Conservation (phyloP, 2,888 invertebrate species). For the Siphonodentalium dalli region DNA sequence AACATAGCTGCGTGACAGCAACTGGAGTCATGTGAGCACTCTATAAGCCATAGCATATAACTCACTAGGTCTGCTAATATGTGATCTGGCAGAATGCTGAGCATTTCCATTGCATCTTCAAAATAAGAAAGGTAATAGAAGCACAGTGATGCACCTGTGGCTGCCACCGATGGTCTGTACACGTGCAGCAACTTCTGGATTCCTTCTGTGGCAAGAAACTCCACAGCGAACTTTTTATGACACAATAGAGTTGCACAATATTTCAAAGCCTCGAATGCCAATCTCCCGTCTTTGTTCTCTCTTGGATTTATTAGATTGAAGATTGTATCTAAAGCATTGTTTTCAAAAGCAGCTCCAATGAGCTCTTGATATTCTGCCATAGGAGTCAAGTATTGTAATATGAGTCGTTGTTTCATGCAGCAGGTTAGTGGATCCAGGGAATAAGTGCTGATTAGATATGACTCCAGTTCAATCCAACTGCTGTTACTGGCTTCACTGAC, state of each 20-base stretch:
- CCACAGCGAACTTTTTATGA: slow-evolving; percentile 97
- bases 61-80: slow-evolving; percentile 81
- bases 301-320: slow-evolving; percentile 88
- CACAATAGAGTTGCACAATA: slow-evolving; percentile 93
- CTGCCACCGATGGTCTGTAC: slow-evolving; percentile 91
- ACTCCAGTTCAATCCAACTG: slow-evolving; percentile 90
- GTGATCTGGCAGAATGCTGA: slow-evolving; percentile 75
- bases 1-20: slow-evolving; percentile 98
- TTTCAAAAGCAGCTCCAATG: slow-evolving; percentile 90
- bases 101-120: slow-evolving; percentile 96
- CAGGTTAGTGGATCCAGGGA: slow-evolving; percentile 88
- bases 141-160: slow-evolving; percentile 95
- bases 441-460: slow-evolving; percentile 86
- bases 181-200: slow-evolving; percentile 86
- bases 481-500: slow-evolving; percentile 78
- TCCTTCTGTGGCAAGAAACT: slow-evolving; percentile 89
- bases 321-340: slow-evolving; percentile 88
- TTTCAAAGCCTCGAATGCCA: slow-evolving; percentile 96
- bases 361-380: slow-evolving; percentile 99
- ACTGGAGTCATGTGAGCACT: slow-evolving; percentile 97
- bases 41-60: slow-evolving; percentile 93
- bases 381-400: slow-evolving; percentile 91
- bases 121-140: slow-evolving; percentile 96
- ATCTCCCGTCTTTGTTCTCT: slow-evolving; percentile 85
- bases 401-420: slow-evolving; percentile 89